Conservation (phyloP, 2,797 vertebrate species). For the Eleutherodactylus coqui region DNA sequence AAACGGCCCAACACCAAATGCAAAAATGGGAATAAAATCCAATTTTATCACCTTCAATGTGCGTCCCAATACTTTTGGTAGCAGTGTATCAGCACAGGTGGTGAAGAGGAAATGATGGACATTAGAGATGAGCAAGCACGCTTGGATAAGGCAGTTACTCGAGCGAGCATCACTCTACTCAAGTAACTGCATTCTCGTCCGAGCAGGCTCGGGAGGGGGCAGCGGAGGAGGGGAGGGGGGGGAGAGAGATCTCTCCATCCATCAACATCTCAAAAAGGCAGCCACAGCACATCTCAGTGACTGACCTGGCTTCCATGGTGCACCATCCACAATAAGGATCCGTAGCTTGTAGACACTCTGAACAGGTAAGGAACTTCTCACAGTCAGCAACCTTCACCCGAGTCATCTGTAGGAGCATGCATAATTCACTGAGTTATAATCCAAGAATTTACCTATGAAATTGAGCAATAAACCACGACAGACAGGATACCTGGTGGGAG, state of each 20-base stretch:
- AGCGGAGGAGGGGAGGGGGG: neutral
- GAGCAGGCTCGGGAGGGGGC: no score
- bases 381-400: constrained; percentile 90
- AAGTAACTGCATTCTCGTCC: no score
- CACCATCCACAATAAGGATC: constrained; percentile 98
- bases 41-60: no score
- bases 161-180: no score
- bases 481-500: constrained; percentile 86
- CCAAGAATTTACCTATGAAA: neutral
- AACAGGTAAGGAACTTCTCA: constrained; percentile 82
- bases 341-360: constrained; percentile 83
- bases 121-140: no score
- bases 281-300: neutral
- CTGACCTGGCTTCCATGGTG: constrained; percentile 89
- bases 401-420: constrained; percentile 78
- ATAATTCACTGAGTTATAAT: neutral
- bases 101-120: neutral
- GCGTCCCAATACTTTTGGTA: no score
- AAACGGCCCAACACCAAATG: no score
- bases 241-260: no score
- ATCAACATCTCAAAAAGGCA: neutral
- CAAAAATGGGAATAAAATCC: no score
- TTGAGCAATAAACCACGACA: no score
- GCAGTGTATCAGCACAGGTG: no score
- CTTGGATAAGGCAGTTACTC: no score